Evolutionary conservation across 2,888 invertebrate genomes (phyloP).

Genomic region (Theristus sp.): DNA sequence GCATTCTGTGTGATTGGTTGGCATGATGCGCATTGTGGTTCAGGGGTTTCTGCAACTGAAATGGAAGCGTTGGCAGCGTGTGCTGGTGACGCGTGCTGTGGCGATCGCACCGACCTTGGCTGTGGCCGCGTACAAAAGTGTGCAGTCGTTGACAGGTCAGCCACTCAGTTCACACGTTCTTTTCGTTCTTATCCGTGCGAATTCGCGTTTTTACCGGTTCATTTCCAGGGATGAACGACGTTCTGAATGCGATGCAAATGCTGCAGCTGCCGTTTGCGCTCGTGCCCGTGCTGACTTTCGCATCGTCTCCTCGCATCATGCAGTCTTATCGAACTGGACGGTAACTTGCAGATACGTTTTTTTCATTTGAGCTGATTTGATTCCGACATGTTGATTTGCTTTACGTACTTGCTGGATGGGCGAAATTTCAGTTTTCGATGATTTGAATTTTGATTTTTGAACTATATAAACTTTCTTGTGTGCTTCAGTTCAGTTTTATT

Average conservation of each 20-base stretch:
- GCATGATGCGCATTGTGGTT: not conserved
- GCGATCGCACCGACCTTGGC: slow-evolving; percentile 48
- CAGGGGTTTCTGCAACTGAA: slow-evolving; percentile 59
- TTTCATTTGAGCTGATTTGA: not conserved
- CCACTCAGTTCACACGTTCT: not conserved
- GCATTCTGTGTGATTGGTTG: not conserved
- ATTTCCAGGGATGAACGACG: slow-evolving; percentile 55
- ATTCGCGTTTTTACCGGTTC: slow-evolving; percentile 41
- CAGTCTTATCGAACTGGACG: slow-evolving; percentile 60
- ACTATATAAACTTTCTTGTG: not conserved
- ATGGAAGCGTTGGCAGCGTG: slow-evolving; percentile 70
- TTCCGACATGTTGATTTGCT: too few species aligned
- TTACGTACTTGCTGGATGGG: too few species aligned
- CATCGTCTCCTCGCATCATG: slow-evolving; percentile 57
- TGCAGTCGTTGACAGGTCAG: slow-evolving; percentile 11
- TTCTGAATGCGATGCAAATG: slow-evolving; percentile 66
- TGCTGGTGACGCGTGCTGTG: slow-evolving; percentile 59
- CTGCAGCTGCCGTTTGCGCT: slow-evolving; percentile 69
- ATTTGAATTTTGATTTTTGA: not conserved
- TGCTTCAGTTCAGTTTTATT: not conserved
- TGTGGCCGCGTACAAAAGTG: slow-evolving; percentile 27
- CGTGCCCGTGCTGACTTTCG: slow-evolving; percentile 65
- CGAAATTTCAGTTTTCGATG: not conserved
- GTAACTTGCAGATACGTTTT: slow-evolving; percentile 35
- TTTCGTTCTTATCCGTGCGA: not conserved